Evolutionary conservation across 1,140 invertebrate genomes (phyloP).

Genomic region (Mesaphorura yosii): DNA sequence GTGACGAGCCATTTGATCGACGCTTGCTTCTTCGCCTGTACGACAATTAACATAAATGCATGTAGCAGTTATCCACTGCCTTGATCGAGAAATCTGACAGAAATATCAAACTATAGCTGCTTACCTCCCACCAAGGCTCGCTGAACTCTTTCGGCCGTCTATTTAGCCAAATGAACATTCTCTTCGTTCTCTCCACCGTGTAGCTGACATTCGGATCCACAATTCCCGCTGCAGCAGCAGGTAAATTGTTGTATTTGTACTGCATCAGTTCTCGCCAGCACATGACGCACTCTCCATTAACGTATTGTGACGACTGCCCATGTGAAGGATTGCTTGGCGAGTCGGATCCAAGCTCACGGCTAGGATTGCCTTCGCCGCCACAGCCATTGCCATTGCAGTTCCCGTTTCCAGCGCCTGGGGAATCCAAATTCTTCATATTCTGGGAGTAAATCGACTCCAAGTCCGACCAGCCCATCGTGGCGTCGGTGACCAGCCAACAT

Average conservation of each 20-base stretch:
- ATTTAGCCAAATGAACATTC: conserved; percentile 32
- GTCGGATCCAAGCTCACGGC: too few relatives aligned
- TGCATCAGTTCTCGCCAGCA: conserved; percentile 28
- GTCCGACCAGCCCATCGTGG: conserved; percentile 28
- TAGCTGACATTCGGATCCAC: conserved; percentile 17
- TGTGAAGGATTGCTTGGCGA: too few relatives aligned
- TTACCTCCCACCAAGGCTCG: conserved; percentile 30
- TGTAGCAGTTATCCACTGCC: too few relatives aligned
- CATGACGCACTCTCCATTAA: conserved; percentile 27
- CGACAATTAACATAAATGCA: neutral
- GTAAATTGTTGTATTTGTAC: conserved; percentile 15
- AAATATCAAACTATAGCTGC: too few relatives aligned
- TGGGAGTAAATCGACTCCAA: conserved; percentile 28
- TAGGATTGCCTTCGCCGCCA: too few relatives aligned
- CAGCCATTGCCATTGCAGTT: too few relatives aligned
- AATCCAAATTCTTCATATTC: conserved; percentile 17
- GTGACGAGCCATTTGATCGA: conserved; percentile 29
- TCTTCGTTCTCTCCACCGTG: conserved; percentile 27
- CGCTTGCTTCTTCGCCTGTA: conserved; percentile 31
- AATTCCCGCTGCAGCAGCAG: too few relatives aligned
- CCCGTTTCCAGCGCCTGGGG: neutral
- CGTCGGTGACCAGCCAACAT: conserved; percentile 26
- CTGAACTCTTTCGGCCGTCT: conserved; percentile 26
- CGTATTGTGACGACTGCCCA: too few relatives aligned
- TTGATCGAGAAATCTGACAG: too few relatives aligned